These are phyloP conservation scores for Chydorus sphaericus DNA, from an alignment of 2,888 invertebrate species.

Conservation along the genomic window DNA sequence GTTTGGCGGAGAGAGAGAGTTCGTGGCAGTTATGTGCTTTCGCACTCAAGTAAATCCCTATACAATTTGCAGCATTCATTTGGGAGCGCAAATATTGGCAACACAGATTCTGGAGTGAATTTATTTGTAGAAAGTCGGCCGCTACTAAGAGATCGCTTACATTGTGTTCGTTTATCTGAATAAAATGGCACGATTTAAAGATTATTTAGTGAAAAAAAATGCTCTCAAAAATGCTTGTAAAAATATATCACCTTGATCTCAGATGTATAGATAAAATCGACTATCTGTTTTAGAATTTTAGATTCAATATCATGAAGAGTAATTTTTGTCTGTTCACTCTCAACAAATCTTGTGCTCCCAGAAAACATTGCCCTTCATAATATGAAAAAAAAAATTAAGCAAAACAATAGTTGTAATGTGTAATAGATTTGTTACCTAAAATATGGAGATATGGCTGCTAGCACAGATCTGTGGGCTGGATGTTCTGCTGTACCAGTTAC, in stretches of 20 bases:
- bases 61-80: slow-evolving; percentile 22
- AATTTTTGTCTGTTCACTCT: slow-evolving; percentile 23
- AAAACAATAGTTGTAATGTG: slow-evolving; percentile 22
- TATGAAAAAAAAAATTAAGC: slow-evolving; percentile 19
- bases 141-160: slow-evolving; percentile 24
- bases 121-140: slow-evolving; percentile 24
- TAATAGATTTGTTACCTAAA: slow-evolving; percentile 24
- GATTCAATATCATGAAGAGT: slow-evolving; percentile 23
- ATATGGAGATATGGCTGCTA: slow-evolving; percentile 33
- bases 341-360: slow-evolving; percentile 21
- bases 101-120: slow-evolving; percentile 23
- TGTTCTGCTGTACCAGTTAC: slow-evolving; percentile 22
- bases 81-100: slow-evolving; percentile 23
- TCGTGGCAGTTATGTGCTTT: slow-evolving; percentile 22
- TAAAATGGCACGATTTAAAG: neutral
- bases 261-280: slow-evolving; percentile 25
- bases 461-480: slow-evolving; percentile 30
- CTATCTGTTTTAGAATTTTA: slow-evolving; percentile 21
- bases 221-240: neutral
- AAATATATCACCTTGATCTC: slow-evolving; percentile 22
- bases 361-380: slow-evolving; percentile 24
- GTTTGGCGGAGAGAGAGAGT: slow-evolving; percentile 23
- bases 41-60: slow-evolving; percentile 23
- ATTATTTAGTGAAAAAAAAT: too few species aligned
- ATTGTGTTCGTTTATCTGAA: slow-evolving; percentile 23